Conservation (phyloP, 2,888 invertebrate species). For the Pterostichus niger region DNA sequence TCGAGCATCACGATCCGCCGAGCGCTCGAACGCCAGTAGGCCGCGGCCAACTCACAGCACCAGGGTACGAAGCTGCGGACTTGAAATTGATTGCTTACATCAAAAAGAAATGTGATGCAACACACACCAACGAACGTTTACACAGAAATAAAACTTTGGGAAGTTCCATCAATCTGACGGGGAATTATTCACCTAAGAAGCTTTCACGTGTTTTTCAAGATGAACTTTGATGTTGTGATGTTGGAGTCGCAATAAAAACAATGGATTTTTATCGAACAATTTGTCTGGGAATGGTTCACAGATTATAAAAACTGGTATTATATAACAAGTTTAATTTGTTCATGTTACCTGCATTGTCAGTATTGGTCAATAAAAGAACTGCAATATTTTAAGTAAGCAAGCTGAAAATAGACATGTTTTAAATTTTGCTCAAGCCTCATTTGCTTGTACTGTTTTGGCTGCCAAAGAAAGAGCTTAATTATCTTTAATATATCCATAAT, state of each 20-base stretch:
- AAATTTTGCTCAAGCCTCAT: too few species aligned
- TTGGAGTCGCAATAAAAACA: neutral
- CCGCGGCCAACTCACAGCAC: neutral
- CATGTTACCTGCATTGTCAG: neutral
- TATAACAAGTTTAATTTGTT: neutral
- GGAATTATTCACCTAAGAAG: conserved; percentile 64
- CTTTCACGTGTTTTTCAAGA: conserved; percentile 54
- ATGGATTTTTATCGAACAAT: conserved; percentile 46
- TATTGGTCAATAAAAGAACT: too few species aligned
- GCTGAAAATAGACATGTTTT: too few species aligned
- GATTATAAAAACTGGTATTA: neutral
- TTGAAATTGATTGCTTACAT: conserved; percentile 66
- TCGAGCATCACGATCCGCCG: conserved; percentile 46
- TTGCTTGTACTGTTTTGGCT: too few species aligned
- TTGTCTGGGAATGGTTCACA: conserved; percentile 1
- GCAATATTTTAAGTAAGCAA: too few species aligned
- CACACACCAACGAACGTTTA: conserved; percentile 58
- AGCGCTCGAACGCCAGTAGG: conserved; percentile 36
- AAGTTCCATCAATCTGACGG: conserved; percentile 56
- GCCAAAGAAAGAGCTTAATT: too few species aligned
- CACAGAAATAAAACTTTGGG: conserved; percentile 57
- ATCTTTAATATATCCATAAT: too few species aligned
- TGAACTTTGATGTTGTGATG: conserved; percentile 25
- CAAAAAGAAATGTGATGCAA: conserved; percentile 67
- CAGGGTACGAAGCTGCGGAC: conserved; percentile 18